Conservation (phyloP, 2,888 invertebrate species). For the Caenorhabditis sp. region DNA sequence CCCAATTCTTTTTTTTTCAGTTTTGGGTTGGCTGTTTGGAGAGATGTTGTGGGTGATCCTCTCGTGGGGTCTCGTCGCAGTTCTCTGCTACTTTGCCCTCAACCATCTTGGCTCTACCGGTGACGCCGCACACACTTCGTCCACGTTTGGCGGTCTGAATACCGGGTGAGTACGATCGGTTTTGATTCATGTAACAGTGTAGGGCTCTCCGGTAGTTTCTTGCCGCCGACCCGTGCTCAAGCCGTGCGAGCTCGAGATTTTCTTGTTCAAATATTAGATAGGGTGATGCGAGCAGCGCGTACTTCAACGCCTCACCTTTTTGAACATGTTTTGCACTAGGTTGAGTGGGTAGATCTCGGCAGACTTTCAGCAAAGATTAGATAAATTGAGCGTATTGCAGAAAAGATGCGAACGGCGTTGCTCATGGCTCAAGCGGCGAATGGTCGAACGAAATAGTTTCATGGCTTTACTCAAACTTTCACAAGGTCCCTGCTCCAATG, state of each 20-base stretch:
- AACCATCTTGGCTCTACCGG: conserved; percentile 73
- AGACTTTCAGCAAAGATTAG: no score
- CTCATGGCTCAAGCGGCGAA: conserved; percentile 68
- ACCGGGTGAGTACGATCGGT: conserved; percentile 40
- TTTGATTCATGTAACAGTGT: conserved; percentile 41
- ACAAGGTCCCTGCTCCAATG: conserved; percentile 79
- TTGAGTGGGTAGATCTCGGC: neutral
- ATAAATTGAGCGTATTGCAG: conserved; percentile 17
- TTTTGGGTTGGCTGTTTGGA: conserved; percentile 70
- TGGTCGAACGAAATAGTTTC: conserved; percentile 79
- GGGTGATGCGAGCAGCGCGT: conserved; percentile 50
- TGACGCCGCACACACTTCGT: conserved; percentile 52
- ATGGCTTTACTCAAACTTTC: conserved; percentile 78
- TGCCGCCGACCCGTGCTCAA: conserved; percentile 42
- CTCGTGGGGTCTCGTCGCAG: conserved; percentile 80
- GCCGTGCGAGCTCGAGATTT: conserved; percentile 54
- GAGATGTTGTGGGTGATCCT: conserved; percentile 78
- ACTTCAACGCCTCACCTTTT: conserved; percentile 63
- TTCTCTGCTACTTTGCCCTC: conserved; percentile 80
- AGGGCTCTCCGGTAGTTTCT: conserved; percentile 20
- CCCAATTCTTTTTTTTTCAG: conserved; percentile 27
- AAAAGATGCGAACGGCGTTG: conserved; percentile 46
- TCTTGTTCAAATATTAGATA: conserved; percentile 57
- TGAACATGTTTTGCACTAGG: conserved; percentile 53
- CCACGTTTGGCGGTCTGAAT: conserved; percentile 45